phyloP scores from a whole-genome alignment of 1,140 invertebrate genomes.

The Dinoponera quadriceps region DNA sequence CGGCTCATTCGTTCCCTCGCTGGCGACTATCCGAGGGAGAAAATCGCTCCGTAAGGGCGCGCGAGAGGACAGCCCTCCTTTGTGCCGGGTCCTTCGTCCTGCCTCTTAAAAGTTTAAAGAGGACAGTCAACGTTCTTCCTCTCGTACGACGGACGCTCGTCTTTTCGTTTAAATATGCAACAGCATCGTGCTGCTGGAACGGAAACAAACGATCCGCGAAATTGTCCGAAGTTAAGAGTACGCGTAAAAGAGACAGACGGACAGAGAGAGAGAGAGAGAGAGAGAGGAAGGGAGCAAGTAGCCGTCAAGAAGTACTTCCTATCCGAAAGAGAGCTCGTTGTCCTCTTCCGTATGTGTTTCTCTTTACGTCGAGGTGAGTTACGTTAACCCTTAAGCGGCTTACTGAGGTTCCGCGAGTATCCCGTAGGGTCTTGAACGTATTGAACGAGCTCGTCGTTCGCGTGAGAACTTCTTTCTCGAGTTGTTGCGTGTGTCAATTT shows the following conservation, averaged over 20 bases:
- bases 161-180: conserved; percentile 57
- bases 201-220: conserved; percentile 58
- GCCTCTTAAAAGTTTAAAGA: conserved; percentile 51
- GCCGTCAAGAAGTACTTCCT: neutral
- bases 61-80: conserved; percentile 25
- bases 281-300: neutral
- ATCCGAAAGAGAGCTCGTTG: neutral
- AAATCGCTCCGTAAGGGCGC: conserved; percentile 15
- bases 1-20: neutral
- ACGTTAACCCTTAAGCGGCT: neutral
- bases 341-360: neutral
- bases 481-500: too few species aligned
- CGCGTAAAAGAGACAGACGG: conserved; percentile 6
- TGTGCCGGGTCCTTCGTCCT: conserved; percentile 28
- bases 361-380: conserved; percentile 3
- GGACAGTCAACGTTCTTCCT: conserved; percentile 59
- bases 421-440: neutral
- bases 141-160: conserved; percentile 17
- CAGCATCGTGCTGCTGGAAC: conserved; percentile 38
- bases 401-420: neutral
- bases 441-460: neutral
- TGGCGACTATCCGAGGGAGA: conserved; percentile 40
- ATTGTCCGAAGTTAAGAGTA: conserved; percentile 50
- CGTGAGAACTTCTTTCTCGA: neutral
- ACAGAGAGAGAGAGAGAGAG: neutral